Conservation (phyloP, 1,140 invertebrate genomes). For the Sogatella furcifera region DNA sequence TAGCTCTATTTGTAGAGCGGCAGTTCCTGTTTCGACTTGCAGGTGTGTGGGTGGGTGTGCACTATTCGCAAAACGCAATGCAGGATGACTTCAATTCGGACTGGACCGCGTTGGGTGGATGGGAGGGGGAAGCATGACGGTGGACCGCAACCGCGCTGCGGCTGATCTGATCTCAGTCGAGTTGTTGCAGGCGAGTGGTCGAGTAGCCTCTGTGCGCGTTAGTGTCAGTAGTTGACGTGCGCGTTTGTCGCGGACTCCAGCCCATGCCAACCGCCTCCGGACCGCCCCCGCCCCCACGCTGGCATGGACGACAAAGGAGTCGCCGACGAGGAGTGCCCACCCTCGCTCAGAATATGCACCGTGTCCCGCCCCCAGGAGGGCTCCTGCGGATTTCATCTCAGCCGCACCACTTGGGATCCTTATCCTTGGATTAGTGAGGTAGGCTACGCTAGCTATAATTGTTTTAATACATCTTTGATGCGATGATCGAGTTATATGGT, state of each 20-base stretch:
- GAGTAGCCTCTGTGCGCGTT: not conserved
- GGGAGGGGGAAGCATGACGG: too few species aligned
- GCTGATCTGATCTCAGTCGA: too few species aligned
- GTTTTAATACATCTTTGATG: too few species aligned
- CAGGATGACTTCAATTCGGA: too few species aligned
- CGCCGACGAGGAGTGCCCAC: constrained; percentile 12
- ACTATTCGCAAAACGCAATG: too few species aligned
- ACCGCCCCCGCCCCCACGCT: not conserved
- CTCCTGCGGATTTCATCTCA: constrained; percentile 49
- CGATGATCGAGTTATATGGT: too few species aligned
- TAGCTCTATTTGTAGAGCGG: too few species aligned
- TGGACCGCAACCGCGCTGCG: too few species aligned
- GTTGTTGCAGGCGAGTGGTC: too few species aligned
- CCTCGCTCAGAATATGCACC: constrained; percentile 19
- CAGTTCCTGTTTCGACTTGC: too few species aligned
- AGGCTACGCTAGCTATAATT: not conserved
- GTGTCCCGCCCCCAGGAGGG: constrained; percentile 13
- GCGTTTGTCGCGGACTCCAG: not conserved
- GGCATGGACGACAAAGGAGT: not conserved
- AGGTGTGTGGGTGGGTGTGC: too few species aligned
- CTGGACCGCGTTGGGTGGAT: too few species aligned
- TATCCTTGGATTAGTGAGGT: constrained; percentile 49
- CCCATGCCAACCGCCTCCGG: not conserved
- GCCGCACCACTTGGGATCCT: constrained; percentile 54
- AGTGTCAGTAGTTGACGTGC: constrained; percentile 1